A percentile compares a stretch with the other conserved stretches of the same genome.
These are phyloP conservation scores for Drosophila lacertosa DNA, from an alignment of 1,140 invertebrate species.

Conservation along the genomic window DNA sequence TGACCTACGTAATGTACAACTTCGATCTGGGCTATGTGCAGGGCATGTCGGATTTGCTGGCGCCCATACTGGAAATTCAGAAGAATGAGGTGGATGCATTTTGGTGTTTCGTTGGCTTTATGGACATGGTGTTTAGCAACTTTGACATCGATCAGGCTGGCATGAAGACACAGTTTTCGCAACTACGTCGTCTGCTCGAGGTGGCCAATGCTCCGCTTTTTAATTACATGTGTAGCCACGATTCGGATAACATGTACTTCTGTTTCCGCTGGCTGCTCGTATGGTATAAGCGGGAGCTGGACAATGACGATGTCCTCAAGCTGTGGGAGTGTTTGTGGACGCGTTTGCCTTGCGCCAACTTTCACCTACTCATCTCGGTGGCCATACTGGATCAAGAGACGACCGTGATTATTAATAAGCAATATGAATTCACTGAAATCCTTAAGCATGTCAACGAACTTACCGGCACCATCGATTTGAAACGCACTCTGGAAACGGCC, in stretches of 20 bases:
- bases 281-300: slow-evolving; percentile 93
- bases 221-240: slow-evolving; percentile 94
- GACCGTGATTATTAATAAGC: slow-evolving; percentile 92
- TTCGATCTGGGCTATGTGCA: slow-evolving; percentile 98
- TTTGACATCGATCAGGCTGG: slow-evolving; percentile 99
- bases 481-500: slow-evolving; percentile 91
- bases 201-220: slow-evolving; percentile 93
- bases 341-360: slow-evolving; percentile 95
- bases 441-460: slow-evolving; percentile 98
- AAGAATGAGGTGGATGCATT: slow-evolving; percentile 92
- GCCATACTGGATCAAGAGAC: slow-evolving; percentile 96
- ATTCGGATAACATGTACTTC: slow-evolving; percentile 99
- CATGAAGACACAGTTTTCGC: slow-evolving; percentile 96
- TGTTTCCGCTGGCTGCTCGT: slow-evolving; percentile 97
- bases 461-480: slow-evolving; percentile 92
- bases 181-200: slow-evolving; percentile 92
- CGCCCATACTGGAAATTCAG: slow-evolving; percentile 93
- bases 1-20: slow-evolving; percentile 99
- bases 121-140: slow-evolving; percentile 97
- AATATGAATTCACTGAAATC: slow-evolving; percentile 98
- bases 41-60: slow-evolving; percentile 98
- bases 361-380: slow-evolving; percentile 95
- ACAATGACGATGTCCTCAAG: slow-evolving; percentile 89
- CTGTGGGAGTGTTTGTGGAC: slow-evolving; percentile 96
- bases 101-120: slow-evolving; percentile 99